Base-by-base conservation (phyloP, 2,888 invertebrate species). In the Luperina testacea region DNA sequence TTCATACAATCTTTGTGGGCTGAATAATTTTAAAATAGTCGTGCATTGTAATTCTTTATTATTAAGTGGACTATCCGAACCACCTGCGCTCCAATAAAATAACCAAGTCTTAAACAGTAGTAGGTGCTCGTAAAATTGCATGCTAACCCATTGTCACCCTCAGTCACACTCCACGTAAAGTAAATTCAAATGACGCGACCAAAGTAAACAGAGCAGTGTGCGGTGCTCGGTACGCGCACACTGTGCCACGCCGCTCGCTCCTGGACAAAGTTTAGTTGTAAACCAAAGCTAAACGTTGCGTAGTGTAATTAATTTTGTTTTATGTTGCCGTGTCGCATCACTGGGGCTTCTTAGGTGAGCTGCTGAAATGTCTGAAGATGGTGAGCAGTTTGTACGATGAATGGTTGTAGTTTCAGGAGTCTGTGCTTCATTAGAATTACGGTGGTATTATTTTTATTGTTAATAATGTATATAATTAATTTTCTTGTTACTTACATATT, bases 211-310 rank as follows among this genome's bases (percentile, higher is more conserved):
- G n/a, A 17, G 75, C 72, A 78, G n/a, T 20, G 75, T 42, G 48
- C 15, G 38, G 57, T 57, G 68, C 71, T 76, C 45, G 68, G 77
- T 45, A 67, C 74, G 71, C 69, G 75, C 86, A 79, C 80, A 72
- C 72, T 78, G 76, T 8, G 67, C 74, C 57, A 8, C 77, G 7
- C 11, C 61, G 42, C 51, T 45, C 45, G 32, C 76, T 79, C 63
- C 84, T 75, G 80, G 84, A 84, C 82, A 78, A 86, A 86, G 80
- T 86, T 86, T 77, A 72, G 78, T 80, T 84, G 80, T 72, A 68
- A 80, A 78, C 74, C 80, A 73, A 86, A 84, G 72, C 78, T 81
- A 45, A 83, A 79, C 75, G 38, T 73, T 83, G 80, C 77, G 78
- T 75, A 71, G 63, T 77, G 42, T 81, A 78, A 86, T 86, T 86